A percentile compares a stretch with the other conserved stretches of the same genome.
phyloP scores from a whole-genome alignment of 2,888 invertebrate genomes.

The Drosophila prolongata region DNA sequence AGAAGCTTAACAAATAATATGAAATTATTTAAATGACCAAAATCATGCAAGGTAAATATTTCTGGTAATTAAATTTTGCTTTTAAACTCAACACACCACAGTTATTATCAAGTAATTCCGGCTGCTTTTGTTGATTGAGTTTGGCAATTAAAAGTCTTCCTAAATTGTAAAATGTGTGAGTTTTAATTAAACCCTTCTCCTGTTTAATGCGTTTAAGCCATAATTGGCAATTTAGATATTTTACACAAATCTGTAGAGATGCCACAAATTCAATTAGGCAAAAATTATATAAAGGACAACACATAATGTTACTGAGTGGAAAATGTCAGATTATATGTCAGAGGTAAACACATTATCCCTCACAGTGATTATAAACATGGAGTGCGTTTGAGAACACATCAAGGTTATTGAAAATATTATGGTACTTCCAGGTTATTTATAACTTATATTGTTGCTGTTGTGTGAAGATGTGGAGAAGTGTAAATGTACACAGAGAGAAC shows the following conservation, averaged over 20 bases:
- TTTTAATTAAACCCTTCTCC: too few relatives aligned
- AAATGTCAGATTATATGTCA: slow-evolving; percentile 16
- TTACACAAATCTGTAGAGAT: too few relatives aligned
- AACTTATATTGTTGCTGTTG: slow-evolving; percentile 22
- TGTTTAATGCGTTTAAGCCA: not conserved
- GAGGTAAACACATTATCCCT: slow-evolving; percentile 21
- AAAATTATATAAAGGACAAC: not conserved
- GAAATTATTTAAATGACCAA: too few relatives aligned
- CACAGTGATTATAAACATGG: slow-evolving; percentile 23
- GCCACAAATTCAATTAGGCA: not conserved
- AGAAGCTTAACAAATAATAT: not conserved
- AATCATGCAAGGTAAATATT: too few relatives aligned
- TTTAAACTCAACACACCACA: too few relatives aligned
- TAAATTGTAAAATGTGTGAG: too few relatives aligned
- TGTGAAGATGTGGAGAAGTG: slow-evolving; percentile 6
- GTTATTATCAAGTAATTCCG: too few relatives aligned
- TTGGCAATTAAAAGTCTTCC: too few relatives aligned
- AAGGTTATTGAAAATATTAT: slow-evolving; percentile 22
- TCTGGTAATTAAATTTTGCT: too few relatives aligned
- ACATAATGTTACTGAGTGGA: not conserved
- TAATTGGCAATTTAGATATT: too few relatives aligned
- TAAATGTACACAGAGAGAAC: not conserved
- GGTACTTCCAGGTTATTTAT: slow-evolving; percentile 18
- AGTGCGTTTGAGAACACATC: slow-evolving; percentile 15
- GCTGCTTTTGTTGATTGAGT: too few relatives aligned